Base-by-base conservation (phyloP, 2,797 vertebrate species). In the Platyrinchus mystaceus region DNA sequence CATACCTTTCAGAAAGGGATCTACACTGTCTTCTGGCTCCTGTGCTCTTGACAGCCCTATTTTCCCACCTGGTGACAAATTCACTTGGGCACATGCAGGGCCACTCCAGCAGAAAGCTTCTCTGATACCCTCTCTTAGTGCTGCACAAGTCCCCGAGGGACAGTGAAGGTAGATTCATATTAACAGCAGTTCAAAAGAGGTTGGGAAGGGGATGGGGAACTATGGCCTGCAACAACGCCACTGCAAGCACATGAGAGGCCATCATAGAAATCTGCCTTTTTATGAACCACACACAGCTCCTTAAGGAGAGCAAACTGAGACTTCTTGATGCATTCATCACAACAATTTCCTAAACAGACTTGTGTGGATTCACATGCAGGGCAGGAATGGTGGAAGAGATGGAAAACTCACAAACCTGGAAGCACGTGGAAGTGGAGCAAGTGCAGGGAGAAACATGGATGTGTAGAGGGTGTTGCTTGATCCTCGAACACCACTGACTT, bases 271-370 rank as follows among this genome's bases (percentile, higher is more conserved):
- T 30, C 27, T 47, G 21, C 34, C 36, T 23, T 76, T 80, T 68
- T 43, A 63, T 13, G n/a, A 73, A 46, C 58, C 2, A 13, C 36
- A 16, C 10, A 14, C 0, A 2, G 60, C 8, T 82, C 32, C 26
- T 11, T 21, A 24, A 70, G 17, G 34, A 77, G 43, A n/a, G 44
- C 0, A 3, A 78, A 36, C 43, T 26, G 66, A 58, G 58, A 50
- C 27, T 53, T 41, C 39, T 44, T 47, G n/a, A 59, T 1, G 0
- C 2, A 1, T 30, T 39, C 7, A 4, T 76, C 20, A 2, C 17
- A 62, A 76, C 52, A 36, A 23, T 32, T 28, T 43, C 39, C 47
- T 67, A 63, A 76, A 68, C 9, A 69, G 55, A 55, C 6, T 73
- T 36, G 20, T 3, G 6, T 24, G 44, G 44, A n/a, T n/a, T 89